Base-by-base conservation (phyloP, 2,113 vertebrate genomes). In the Chaetops frenatus region DNA sequence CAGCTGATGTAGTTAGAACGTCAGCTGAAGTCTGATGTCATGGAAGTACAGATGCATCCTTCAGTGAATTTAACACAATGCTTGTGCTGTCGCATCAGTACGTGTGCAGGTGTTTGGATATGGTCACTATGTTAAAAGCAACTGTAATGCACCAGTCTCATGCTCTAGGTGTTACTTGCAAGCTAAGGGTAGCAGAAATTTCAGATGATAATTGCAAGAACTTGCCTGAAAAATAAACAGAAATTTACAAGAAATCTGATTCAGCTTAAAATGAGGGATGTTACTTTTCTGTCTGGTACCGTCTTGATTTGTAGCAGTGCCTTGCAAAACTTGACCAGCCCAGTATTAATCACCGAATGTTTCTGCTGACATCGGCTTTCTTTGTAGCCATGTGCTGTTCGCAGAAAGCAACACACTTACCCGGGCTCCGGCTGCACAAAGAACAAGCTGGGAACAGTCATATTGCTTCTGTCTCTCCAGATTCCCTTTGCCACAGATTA, bases 311-410 rank as follows among this genome's bases (percentile, higher is more conserved):
- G 24, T 36, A 57, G 56, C 51, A 56, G 40, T 48, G 78, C 67
- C 79, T 86, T 96, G 88, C 76, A 80, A 81, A 94, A 86, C 93
- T 95, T 84, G 92, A 93, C 58, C 70, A 86, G 60, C 82, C 5
- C 22, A 70, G 67, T 56, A 67, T 93, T 93, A 94, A 90, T 92
- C 81, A 67, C 5, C 2, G 28, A 10, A 54, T 16, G 62, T 36
- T 95, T 95, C 50, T 95, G 96, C 94, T 96, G 95, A 92, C 90
- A 40, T 42, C 2, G 36, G 72, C 92, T 88, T 74, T 86, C 76
- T 67, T 33, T 53, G 48, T 60, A 71, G 72, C 91, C 87, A 29
- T 58, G 71, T 89, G 83, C 79, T 73, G 50, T 65, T 92, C 4
- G 0, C 58, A 47, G 90, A 94, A 77, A 80, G 72, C 62, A 40